Evolutionary conservation across 1,140 invertebrate genomes (phyloP).

Genomic region (Sarcophaga bullata): DNA sequence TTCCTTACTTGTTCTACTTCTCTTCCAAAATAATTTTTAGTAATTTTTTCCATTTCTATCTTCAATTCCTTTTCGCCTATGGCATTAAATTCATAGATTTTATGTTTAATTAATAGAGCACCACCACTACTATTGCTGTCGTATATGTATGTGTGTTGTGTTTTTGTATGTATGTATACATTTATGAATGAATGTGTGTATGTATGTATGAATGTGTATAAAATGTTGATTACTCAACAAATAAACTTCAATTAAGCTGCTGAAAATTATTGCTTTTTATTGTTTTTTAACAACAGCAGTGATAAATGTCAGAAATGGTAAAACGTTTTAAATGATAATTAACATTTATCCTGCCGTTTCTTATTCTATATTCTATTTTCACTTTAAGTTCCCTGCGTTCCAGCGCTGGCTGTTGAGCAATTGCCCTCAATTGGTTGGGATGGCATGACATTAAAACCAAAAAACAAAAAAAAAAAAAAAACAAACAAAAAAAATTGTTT

Average conservation of each 20-base stretch:
- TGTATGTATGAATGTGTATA: background rate
- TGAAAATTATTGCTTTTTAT: slow-evolving; percentile 16
- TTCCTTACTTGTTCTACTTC: too few relatives aligned
- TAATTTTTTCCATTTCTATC: too few relatives aligned
- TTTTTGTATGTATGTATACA: background rate
- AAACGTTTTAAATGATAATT: slow-evolving; percentile 22
- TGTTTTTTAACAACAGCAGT: slow-evolving; percentile 5
- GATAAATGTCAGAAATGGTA: slow-evolving; percentile 21
- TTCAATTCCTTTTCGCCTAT: background rate
- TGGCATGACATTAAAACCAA: background rate
- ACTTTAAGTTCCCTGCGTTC: too few relatives aligned
- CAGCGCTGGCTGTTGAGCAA: too few relatives aligned
- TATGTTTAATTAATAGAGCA: background rate
- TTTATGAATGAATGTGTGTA: too few relatives aligned
- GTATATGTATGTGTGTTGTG: background rate
- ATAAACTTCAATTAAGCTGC: slow-evolving; percentile 24
- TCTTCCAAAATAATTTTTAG: too few relatives aligned
- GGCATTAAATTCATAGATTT: slow-evolving; percentile 6
- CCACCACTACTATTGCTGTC: background rate
- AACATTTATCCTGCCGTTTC: slow-evolving; percentile 1
- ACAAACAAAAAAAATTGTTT: background rate
- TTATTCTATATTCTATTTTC: too few relatives aligned
- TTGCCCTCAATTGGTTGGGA: too few relatives aligned
- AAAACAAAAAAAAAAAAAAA: background rate
- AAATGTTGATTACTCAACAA: background rate